A percentile compares a stretch with the other conserved stretches of the same genome.
phyloP scores from a whole-genome alignment of 2,888 invertebrate species.

The Escarpia spicata region DNA sequence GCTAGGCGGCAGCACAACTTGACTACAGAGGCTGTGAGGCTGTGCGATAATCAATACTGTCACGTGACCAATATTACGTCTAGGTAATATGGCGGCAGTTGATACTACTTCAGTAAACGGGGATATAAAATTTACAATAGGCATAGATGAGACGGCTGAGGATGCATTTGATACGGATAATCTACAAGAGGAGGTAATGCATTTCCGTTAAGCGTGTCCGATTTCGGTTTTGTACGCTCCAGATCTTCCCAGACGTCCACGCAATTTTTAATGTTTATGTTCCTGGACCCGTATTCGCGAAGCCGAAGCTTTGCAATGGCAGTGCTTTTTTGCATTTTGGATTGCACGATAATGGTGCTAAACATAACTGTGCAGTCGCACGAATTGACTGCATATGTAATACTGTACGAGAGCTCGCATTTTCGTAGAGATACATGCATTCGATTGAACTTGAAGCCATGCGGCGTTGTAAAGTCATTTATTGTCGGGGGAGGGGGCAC shows the following conservation, averaged over 20 bases:
- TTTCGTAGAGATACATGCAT: not conserved
- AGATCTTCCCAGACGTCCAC: not conserved
- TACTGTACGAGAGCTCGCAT: not conserved
- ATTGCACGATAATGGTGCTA: not conserved
- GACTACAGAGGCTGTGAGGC: conserved; percentile 30
- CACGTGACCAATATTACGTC: conserved; percentile 37
- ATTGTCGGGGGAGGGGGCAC: not conserved
- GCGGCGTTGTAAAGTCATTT: not conserved
- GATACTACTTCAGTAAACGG: conserved; percentile 32
- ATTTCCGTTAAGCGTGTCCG: not conserved
- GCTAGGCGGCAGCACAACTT: not conserved
- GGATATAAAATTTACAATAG: conserved; percentile 36
- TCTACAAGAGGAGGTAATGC: conserved; percentile 35
- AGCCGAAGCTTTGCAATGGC: not conserved
- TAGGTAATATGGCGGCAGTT: conserved; percentile 38
- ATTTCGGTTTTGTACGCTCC: not conserved
- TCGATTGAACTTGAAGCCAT: not conserved
- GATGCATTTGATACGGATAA: conserved; percentile 34
- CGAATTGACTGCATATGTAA: not conserved
- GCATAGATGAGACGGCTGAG: conserved; percentile 30
- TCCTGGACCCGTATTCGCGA: not conserved
- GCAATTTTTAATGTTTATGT: conserved; percentile 13
- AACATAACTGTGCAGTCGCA: not conserved
- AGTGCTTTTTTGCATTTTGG: not conserved
- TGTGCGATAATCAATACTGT: conserved; percentile 33